Evolutionary conservation across 2,888 invertebrate genomes (phyloP).

Genomic region (Eupithecia pulchellata): DNA sequence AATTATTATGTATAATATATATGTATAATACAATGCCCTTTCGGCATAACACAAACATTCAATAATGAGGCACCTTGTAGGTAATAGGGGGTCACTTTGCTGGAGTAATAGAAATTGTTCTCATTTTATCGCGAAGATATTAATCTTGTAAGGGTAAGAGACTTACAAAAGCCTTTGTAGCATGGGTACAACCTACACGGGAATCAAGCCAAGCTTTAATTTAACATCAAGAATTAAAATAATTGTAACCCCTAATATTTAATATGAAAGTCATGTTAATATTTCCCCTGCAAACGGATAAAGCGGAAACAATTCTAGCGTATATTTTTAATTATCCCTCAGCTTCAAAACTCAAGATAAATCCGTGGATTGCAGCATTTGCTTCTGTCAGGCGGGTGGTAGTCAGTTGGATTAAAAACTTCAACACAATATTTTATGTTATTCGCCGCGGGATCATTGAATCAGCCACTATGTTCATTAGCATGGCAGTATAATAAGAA

Average conservation of each 20-base stretch:
- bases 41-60: not conserved
- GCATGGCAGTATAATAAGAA: not conserved
- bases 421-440: not conserved
- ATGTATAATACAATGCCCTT: not conserved
- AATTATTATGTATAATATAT: too few relatives aligned
- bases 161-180: not conserved
- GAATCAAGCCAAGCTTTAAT: not conserved
- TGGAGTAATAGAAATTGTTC: constrained; percentile 32
- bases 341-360: not conserved
- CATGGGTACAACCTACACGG: not conserved
- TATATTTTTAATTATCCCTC: not conserved
- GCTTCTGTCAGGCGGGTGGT: not conserved
- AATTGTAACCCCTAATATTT: not conserved
- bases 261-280: not conserved
- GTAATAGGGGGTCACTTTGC: constrained; percentile 19
- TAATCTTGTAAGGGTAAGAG: constrained; percentile 16
- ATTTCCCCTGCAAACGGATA: not conserved
- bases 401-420: not conserved
- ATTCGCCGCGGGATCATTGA: not conserved
- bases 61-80: not conserved
- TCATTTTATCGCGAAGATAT: constrained; percentile 30
- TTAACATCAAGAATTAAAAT: too few relatives aligned
- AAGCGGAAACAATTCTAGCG: not conserved
- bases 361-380: not conserved
- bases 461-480: not conserved